Evolutionary conservation across 2,113 vertebrate genomes (phyloP).

Genomic region (Poeciliopsis prolifica): DNA sequence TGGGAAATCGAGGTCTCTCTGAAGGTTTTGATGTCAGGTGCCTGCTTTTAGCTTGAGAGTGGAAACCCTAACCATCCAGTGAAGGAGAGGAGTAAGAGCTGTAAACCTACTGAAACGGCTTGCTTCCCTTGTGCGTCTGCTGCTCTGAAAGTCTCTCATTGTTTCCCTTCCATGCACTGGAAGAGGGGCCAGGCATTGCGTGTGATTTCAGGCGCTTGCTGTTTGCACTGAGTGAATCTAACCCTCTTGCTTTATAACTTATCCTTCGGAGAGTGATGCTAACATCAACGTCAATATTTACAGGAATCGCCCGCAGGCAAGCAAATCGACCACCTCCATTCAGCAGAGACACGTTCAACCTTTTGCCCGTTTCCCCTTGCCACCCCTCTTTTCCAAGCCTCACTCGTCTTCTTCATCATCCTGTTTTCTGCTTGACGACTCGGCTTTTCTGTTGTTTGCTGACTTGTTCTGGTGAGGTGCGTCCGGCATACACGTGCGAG

Average conservation of each 20-base stretch:
- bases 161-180: slow-evolving; percentile 37
- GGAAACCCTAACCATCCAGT: slow-evolving; percentile 69
- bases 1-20: slow-evolving; percentile 68
- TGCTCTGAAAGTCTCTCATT: slow-evolving; percentile 54
- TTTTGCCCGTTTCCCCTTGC: slow-evolving; percentile 39
- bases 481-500: background rate
- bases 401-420: slow-evolving; percentile 58
- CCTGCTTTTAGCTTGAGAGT: slow-evolving; percentile 70
- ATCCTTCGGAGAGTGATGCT: slow-evolving; percentile 77
- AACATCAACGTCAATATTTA: slow-evolving; percentile 80
- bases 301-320: slow-evolving; percentile 75
- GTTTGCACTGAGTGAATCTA: slow-evolving; percentile 63
- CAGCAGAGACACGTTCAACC: slow-evolving; percentile 66
- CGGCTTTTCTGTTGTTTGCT: slow-evolving; percentile 53
- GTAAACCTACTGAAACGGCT: slow-evolving; percentile 55
- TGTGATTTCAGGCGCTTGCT: slow-evolving; percentile 60
- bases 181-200: slow-evolving; percentile 32
- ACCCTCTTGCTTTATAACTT: slow-evolving; percentile 66
- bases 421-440: slow-evolving; percentile 46
- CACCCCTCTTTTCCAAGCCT: slow-evolving; percentile 20
- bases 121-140: slow-evolving; percentile 52
- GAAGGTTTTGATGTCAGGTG: slow-evolving; percentile 74
- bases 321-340: slow-evolving; percentile 72
- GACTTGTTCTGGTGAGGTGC: slow-evolving; percentile 21
- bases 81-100: slow-evolving; percentile 44